Conservation (phyloP, 2,113 vertebrate species). For the Numida meleagris region DNA sequence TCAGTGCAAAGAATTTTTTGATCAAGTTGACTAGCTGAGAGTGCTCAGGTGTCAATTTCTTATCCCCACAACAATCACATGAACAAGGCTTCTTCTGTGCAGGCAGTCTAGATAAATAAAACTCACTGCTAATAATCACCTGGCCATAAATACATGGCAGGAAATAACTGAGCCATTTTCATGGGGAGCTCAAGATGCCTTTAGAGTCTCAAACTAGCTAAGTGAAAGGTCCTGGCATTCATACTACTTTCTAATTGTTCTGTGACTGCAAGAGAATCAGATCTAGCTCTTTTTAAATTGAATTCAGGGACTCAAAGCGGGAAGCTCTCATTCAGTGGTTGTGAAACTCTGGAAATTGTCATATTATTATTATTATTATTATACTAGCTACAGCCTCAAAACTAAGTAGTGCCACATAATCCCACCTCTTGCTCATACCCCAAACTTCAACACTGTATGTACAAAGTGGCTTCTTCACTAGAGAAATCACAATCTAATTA, state of each 20-base stretch:
- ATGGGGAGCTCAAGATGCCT: background rate
- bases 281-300: background rate
- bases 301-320: background rate
- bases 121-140: constrained; percentile 2
- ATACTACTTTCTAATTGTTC: background rate
- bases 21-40: background rate
- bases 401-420: background rate
- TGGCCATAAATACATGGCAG: background rate
- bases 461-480: background rate
- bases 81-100: background rate
- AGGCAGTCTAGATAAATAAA: background rate
- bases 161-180: constrained; percentile 2
- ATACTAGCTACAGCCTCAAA: background rate
- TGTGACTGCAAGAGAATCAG: background rate
- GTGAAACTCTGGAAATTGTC: background rate
- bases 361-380: background rate
- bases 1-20: background rate
- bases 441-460: background rate
- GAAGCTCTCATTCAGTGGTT: background rate
- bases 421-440: background rate
- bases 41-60: background rate
- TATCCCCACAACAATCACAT: background rate
- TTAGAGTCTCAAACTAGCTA: background rate
- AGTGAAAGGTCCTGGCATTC: background rate
- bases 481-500: background rate